Percentiles rank a stretch among this genome's conserved stretches.
Conservation (phyloP, 2,888 invertebrate genomes). For the Melanchra persicariae region DNA sequence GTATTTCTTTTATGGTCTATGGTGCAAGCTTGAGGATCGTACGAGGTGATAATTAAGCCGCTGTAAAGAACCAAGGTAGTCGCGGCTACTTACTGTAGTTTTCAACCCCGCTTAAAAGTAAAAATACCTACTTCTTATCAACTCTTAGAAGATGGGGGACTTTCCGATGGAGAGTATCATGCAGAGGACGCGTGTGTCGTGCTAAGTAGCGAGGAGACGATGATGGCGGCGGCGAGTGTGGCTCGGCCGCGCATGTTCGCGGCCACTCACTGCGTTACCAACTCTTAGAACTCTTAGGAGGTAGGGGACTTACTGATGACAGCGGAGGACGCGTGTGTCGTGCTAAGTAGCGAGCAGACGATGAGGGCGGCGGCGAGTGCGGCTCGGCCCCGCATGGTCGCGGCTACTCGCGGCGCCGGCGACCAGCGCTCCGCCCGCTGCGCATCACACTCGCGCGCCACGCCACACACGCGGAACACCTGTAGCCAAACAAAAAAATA, state of each 20-base stretch:
- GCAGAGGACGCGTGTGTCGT: slow-evolving; percentile 75
- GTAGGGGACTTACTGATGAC: slow-evolving; percentile 79
- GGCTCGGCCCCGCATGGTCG: slow-evolving; percentile 86
- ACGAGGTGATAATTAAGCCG: slow-evolving; percentile 60
- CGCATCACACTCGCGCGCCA: slow-evolving; percentile 88
- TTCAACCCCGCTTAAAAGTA: background rate
- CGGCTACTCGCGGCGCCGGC: slow-evolving; percentile 87
- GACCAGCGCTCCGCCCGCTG: slow-evolving; percentile 85
- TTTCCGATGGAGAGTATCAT: slow-evolving; percentile 83
- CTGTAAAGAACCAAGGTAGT: background rate
- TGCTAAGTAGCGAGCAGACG: slow-evolving; percentile 80
- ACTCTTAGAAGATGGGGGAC: slow-evolving; percentile 55
- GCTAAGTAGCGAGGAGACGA: slow-evolving; percentile 79
- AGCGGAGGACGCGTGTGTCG: slow-evolving; percentile 76
- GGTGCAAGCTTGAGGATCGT: slow-evolving; percentile 63
- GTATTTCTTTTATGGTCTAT: background rate
- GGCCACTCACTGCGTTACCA: slow-evolving; percentile 75
- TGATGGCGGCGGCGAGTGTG: slow-evolving; percentile 72
- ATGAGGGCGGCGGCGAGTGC: slow-evolving; percentile 74
- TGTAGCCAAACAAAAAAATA: slow-evolving; percentile 66
- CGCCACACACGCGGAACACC: slow-evolving; percentile 85
- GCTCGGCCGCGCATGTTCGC: slow-evolving; percentile 85
- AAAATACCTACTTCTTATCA: slow-evolving; percentile 74
- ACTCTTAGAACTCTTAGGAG: too few species aligned
- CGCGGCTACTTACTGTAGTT: background rate